Percentiles rank a stretch among this genome's conserved stretches.
Conservation (phyloP, 2,113 vertebrate species). For the rabbit (Oryctolagus cuniculus) region DNA sequence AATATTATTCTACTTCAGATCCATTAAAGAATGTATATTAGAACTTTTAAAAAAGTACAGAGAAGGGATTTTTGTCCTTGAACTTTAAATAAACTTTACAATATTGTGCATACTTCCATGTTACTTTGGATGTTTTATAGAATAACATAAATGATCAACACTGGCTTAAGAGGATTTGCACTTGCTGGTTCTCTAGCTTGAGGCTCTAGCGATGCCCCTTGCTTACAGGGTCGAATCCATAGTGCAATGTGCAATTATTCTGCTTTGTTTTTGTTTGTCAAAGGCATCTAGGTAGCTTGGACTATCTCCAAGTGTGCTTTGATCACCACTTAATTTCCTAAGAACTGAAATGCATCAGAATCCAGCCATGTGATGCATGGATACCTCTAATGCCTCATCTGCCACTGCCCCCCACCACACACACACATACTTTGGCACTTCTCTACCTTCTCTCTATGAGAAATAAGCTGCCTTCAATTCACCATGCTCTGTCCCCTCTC, state of each 20-base stretch:
- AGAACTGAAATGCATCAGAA: constrained; percentile 69
- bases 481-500: background rate
- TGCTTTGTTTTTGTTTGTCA: constrained; percentile 74
- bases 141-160: constrained; percentile 34
- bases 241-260: constrained; percentile 56
- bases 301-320: constrained; percentile 66
- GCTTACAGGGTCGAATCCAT: constrained; percentile 67
- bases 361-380: constrained; percentile 69
- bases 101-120: background rate
- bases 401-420: constrained; percentile 37
- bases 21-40: background rate
- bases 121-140: background rate
- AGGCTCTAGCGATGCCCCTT: constrained; percentile 4
- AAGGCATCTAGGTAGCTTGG: constrained; percentile 72
- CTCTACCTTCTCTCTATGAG: constrained; percentile 59
- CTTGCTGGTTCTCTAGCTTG: background rate
- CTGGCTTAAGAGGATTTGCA: background rate
- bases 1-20: background rate
- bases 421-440: background rate
- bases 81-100: background rate
- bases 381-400: background rate
- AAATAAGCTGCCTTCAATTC: constrained; percentile 38
- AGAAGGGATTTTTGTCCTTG: background rate
- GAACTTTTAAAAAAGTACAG: background rate
- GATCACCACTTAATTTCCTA: constrained; percentile 78